phyloP scores from a whole-genome alignment of 2,113 vertebrate species.

The Rutilus rutilus region DNA sequence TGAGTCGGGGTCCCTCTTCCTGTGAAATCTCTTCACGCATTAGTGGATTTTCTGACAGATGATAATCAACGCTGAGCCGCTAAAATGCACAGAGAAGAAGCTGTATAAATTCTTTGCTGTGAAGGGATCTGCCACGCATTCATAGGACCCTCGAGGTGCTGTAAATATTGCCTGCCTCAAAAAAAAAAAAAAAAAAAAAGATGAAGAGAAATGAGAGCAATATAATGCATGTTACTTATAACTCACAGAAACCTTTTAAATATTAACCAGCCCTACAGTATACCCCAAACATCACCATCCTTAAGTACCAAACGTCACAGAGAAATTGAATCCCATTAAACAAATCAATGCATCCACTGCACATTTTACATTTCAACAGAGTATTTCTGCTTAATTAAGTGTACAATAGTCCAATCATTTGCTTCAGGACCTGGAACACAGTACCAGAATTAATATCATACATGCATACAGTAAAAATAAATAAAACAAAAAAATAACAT shows the following conservation, averaged over 20 bases:
- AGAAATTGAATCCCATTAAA: constrained; percentile 14
- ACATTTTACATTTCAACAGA: neutral
- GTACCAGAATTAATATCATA: too few relatives aligned
- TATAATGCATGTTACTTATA: constrained; percentile 35
- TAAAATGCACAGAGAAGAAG: neutral
- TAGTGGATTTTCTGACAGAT: constrained; percentile 31
- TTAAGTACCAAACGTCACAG: neutral
- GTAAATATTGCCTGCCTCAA: constrained; percentile 26
- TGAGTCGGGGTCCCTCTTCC: neutral
- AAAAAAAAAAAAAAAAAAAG: constrained; percentile 5
- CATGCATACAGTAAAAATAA: too few relatives aligned
- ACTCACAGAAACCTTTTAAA: constrained; percentile 30
- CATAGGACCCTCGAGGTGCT: constrained; percentile 21
- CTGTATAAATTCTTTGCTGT: constrained; percentile 6
- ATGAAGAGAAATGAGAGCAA: constrained; percentile 24
- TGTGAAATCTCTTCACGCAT: constrained; percentile 5
- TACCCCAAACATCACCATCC: constrained; percentile 9
- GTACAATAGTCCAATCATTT: too few relatives aligned
- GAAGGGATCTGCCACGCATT: neutral
- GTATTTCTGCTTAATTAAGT: neutral
- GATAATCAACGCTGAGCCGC: neutral
- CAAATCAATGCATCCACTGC: constrained; percentile 5
- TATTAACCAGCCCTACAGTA: constrained; percentile 29
- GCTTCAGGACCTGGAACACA: too few relatives aligned
- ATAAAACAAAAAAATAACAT: too few relatives aligned